These are phyloP conservation scores for Hoplodrina ambigua DNA, from an alignment of 2,888 invertebrate species.

Conservation along the genomic window DNA sequence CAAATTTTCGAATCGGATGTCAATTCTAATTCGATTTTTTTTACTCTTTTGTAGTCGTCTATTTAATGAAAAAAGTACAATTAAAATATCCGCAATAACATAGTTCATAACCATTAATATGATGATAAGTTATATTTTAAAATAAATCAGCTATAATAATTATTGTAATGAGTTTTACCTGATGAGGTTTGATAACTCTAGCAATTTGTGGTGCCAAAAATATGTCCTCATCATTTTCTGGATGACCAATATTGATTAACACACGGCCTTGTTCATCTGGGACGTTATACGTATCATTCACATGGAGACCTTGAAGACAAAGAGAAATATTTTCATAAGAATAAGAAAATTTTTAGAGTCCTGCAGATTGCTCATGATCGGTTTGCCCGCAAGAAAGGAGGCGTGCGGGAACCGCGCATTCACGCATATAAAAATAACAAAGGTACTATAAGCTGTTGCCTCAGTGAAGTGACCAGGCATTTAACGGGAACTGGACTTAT, in stretches of 20 bases:
- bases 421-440: background rate
- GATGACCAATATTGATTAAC: constrained; percentile 97
- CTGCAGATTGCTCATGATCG: background rate
- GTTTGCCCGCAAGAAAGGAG: background rate
- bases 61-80: background rate
- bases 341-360: background rate
- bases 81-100: background rate
- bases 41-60: background rate
- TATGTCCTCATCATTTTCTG: constrained; percentile 96
- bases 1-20: too few species aligned
- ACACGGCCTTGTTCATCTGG: constrained; percentile 98
- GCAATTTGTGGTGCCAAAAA: constrained; percentile 98
- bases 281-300: constrained; percentile 97
- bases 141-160: background rate
- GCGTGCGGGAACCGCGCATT: too few species aligned
- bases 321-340: constrained; percentile 23
- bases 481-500: background rate
- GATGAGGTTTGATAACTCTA: constrained; percentile 98
- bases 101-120: background rate
- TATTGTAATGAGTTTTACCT: constrained; percentile 87
- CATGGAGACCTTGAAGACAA: constrained; percentile 92
- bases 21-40: constrained; percentile 14
- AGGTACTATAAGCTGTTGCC: background rate
- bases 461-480: background rate
- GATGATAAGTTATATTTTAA: background rate